Evolutionary conservation across 2,888 invertebrate species (phyloP).

Genomic region (Erannis defoliaria): DNA sequence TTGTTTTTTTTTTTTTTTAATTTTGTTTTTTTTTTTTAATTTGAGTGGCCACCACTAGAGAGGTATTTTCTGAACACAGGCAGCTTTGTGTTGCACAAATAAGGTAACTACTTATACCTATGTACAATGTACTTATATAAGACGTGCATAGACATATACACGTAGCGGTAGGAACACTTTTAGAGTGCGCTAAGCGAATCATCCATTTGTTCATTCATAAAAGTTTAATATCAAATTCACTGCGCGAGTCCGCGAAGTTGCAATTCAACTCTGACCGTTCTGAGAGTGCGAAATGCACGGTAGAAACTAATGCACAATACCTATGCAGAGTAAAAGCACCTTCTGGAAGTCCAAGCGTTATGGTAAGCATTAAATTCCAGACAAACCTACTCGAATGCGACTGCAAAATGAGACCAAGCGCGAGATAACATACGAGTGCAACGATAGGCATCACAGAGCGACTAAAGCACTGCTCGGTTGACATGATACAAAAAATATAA

Average conservation of each 20-base stretch:
- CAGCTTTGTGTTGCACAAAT: too few species aligned
- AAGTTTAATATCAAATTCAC: slow-evolving; percentile 12
- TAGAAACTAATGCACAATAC: slow-evolving; percentile 27
- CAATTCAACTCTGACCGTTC: slow-evolving; percentile 8
- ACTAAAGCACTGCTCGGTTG: too few species aligned
- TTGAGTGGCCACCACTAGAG: too few species aligned
- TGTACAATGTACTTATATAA: too few species aligned
- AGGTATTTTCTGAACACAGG: too few species aligned
- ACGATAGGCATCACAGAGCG: not conserved
- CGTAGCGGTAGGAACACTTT: not conserved
- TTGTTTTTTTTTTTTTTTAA: too few species aligned
- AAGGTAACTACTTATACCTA: too few species aligned
- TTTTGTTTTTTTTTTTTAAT: too few species aligned
- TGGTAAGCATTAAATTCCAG: slow-evolving; percentile 37
- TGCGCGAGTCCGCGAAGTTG: slow-evolving; percentile 2
- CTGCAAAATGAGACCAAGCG: not conserved
- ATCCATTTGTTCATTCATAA: not conserved
- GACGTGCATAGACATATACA: not conserved
- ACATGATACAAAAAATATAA: too few species aligned
- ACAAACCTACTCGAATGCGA: slow-evolving; percentile 3
- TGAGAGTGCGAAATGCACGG: slow-evolving; percentile 9
- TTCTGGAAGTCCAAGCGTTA: slow-evolving; percentile 26
- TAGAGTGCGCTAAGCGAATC: not conserved
- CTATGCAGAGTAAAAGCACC: slow-evolving; percentile 17
- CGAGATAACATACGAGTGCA: not conserved